Percentiles rank a stretch among this genome's conserved stretches.
Conservation (phyloP, 2,888 invertebrate genomes). For the Macropis europaea region DNA sequence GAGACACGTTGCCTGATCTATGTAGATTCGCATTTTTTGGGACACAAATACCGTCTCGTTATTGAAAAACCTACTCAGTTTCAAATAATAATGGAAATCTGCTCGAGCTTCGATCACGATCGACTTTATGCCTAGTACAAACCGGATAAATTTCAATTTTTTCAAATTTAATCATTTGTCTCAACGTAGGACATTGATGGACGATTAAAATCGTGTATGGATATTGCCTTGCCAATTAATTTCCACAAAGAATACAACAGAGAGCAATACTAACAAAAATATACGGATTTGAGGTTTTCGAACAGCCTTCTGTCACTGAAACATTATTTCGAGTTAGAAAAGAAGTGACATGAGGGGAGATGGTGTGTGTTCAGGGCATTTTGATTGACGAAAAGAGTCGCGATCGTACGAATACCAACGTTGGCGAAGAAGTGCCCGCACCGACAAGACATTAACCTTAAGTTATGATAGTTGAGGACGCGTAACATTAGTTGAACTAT, state of each 20-base stretch:
- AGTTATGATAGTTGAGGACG: constrained; percentile 43
- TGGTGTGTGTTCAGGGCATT: too few relatives aligned
- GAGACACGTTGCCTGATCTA: neutral
- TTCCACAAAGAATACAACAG: too few relatives aligned
- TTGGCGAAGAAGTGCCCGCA: neutral
- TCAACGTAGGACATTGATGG: too few relatives aligned
- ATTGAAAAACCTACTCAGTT: constrained; percentile 45
- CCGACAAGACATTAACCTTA: constrained; percentile 21
- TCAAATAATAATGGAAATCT: constrained; percentile 47
- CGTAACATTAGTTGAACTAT: constrained; percentile 45
- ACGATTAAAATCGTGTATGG: neutral
- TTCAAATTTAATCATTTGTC: too few relatives aligned
- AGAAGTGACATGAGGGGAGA: too few relatives aligned
- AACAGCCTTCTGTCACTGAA: too few relatives aligned
- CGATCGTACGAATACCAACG: neutral
- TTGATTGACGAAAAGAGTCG: neutral
- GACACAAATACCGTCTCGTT: neutral
- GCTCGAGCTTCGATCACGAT: constrained; percentile 42
- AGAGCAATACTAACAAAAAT: too few relatives aligned
- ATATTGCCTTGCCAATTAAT: neutral
- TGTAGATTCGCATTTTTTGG: neutral
- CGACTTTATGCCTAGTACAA: constrained; percentile 14
- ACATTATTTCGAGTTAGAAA: too few relatives aligned
- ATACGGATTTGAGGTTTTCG: too few relatives aligned
- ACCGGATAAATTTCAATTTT: too few relatives aligned